These are phyloP conservation scores for Rallus limicola DNA, from an alignment of 2,113 vertebrate genomes.

Conservation along the genomic window DNA sequence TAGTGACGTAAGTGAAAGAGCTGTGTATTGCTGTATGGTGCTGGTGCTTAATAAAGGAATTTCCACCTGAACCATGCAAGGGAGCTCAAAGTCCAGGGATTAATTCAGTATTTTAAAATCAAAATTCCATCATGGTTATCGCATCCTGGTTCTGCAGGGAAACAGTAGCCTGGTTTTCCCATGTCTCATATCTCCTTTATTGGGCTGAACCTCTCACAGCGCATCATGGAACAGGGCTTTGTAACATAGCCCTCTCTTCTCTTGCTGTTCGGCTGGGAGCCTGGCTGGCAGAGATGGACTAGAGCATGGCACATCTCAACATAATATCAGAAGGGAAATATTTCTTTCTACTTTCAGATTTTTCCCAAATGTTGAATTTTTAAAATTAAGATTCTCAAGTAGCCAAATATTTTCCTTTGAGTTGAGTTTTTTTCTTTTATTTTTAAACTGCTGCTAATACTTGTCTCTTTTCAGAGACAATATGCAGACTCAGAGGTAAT, in stretches of 20 bases:
- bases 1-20: not conserved
- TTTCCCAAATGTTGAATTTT: not conserved
- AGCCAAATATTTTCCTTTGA: not conserved
- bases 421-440: not conserved
- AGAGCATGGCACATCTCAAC: not conserved
- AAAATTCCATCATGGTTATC: not conserved
- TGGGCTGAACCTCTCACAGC: not conserved
- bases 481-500: not conserved
- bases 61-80: not conserved
- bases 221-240: not conserved
- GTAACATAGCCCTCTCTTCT: not conserved
- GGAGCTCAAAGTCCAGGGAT: not conserved
- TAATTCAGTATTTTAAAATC: not conserved
- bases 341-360: not conserved
- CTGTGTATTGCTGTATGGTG: not conserved
- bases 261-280: not conserved
- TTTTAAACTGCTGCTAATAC: not conserved
- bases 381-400: not conserved
- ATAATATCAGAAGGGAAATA: not conserved
- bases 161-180: not conserved
- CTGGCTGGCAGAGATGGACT: not conserved
- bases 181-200: not conserved
- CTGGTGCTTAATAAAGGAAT: not conserved
- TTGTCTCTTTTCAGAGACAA: not conserved
- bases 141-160: not conserved